phyloP scores from a whole-genome alignment of 2,888 invertebrate genomes.

The Cephus pulcher region DNA sequence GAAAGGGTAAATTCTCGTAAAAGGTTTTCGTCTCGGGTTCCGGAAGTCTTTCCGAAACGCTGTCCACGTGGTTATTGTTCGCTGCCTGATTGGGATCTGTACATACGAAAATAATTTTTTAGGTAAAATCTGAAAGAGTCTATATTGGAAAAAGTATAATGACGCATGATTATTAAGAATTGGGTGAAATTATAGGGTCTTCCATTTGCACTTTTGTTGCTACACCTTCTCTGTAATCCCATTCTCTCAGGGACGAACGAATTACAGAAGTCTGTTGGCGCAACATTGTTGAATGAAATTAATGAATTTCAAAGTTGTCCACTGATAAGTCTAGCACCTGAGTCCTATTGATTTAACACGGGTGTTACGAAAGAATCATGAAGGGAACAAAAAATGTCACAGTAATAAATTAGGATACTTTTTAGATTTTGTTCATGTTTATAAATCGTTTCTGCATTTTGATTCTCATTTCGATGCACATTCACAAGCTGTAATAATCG shows the following conservation, averaged over 20 bases:
- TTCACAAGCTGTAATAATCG: neutral
- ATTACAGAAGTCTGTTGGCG: neutral
- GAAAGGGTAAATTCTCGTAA: conserved; percentile 96
- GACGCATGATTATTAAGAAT: conserved; percentile 7
- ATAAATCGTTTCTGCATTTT: neutral
- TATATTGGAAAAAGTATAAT: conserved; percentile 22
- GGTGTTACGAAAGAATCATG: neutral
- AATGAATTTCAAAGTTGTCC: neutral
- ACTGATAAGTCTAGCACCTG: neutral
- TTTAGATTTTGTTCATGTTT: neutral
- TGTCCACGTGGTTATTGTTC: conserved; percentile 63
- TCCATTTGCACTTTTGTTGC: neutral
- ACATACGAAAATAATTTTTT: conserved; percentile 19
- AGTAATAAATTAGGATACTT: neutral
- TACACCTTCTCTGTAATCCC: neutral
- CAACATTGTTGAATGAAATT: neutral
- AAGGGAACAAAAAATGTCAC: neutral
- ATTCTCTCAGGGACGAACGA: neutral
- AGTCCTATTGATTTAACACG: neutral
- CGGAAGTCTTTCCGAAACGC: conserved; percentile 76
- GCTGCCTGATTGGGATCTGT: conserved; percentile 62
- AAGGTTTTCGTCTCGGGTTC: conserved; percentile 84
- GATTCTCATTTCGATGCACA: neutral
- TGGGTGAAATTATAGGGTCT: neutral
- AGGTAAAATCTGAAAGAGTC: neutral